These are phyloP conservation scores for Phrynocephalus guinanensis DNA, from an alignment of 2,797 vertebrate genomes.

Conservation along the genomic window DNA sequence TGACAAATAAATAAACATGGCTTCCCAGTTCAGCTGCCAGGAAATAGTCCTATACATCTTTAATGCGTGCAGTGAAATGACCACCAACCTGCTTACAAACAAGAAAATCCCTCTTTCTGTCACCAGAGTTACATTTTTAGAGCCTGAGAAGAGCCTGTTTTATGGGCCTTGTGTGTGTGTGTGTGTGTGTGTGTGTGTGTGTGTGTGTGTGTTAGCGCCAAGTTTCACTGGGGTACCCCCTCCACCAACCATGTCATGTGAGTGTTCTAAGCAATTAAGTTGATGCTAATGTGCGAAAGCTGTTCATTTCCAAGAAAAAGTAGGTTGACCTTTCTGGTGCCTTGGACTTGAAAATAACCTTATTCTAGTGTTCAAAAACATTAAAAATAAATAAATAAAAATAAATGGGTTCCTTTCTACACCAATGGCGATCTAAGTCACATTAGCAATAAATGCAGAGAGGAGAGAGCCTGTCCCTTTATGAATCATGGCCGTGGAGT, in stretches of 20 bases:
- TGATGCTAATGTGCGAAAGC: background rate
- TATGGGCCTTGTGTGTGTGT: slow-evolving; percentile 8
- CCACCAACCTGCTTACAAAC: background rate
- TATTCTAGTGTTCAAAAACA: background rate
- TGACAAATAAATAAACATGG: background rate
- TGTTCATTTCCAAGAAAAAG: background rate
- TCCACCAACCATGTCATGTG: background rate
- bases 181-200: too few species aligned
- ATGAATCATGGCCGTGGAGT: too few species aligned
- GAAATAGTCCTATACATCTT: slow-evolving; percentile 28
- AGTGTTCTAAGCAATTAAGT: background rate
- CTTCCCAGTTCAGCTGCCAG: background rate
- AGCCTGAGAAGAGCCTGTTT: slow-evolving; percentile 7
- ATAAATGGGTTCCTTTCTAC: background rate
- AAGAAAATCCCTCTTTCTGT: slow-evolving; percentile 16
- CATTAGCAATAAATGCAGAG: background rate
- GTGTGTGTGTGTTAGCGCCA: too few species aligned
- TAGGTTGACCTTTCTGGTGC: background rate
- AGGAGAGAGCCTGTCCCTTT: background rate
- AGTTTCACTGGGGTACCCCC: background rate
- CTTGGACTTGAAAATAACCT: slow-evolving; percentile 24
- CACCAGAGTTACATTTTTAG: slow-evolving; percentile 42
- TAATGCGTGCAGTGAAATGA: slow-evolving; percentile 39
- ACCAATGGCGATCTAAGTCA: background rate
- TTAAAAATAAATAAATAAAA: background rate